phyloP scores from a whole-genome alignment of 2,113 vertebrate species.

The Beaufortia kweichowensis region DNA sequence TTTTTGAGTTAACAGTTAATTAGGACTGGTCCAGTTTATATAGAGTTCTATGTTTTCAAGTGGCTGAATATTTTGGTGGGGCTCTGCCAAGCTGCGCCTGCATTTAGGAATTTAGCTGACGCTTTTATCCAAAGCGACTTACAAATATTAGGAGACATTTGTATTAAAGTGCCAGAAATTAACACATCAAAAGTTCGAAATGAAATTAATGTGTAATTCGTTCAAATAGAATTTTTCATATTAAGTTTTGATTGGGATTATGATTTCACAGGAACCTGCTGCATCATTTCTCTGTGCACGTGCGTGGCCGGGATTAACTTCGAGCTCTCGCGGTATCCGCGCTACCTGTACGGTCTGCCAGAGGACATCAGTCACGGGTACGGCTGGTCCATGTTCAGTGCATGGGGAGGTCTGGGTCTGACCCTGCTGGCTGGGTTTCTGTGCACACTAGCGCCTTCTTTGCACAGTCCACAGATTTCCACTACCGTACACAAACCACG shows the following conservation, averaged over 20 bases:
- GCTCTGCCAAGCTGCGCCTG: no score
- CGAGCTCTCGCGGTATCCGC: conserved; percentile 94
- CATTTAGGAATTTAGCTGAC: no score
- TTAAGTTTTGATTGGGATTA: not conserved
- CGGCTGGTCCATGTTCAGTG: conserved; percentile 99
- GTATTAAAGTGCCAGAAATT: no score
- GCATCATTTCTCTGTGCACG: conserved; percentile 98
- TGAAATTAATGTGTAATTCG: not conserved
- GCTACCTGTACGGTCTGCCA: conserved; percentile 93
- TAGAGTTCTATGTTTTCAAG: no score
- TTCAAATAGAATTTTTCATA: no score
- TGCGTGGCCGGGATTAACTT: conserved; percentile 99
- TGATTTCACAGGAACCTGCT: conserved; percentile 87
- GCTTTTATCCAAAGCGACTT: no score
- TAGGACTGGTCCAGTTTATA: no score
- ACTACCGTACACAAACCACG: conserved; percentile 90
- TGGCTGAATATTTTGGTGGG: no score
- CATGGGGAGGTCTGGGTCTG: conserved; percentile 96
- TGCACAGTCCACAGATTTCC: conserved; percentile 86
- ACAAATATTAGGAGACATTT: no score
- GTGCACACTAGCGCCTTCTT: conserved; percentile 96
- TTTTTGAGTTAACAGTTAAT: no score
- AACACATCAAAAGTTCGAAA: not conserved
- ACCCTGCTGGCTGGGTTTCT: conserved; percentile 97
- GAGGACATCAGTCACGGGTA: conserved; percentile 98